These are phyloP conservation scores for Spea multiplicata DNA, from an alignment of 2,113 vertebrate species.

Conservation along the genomic window DNA sequence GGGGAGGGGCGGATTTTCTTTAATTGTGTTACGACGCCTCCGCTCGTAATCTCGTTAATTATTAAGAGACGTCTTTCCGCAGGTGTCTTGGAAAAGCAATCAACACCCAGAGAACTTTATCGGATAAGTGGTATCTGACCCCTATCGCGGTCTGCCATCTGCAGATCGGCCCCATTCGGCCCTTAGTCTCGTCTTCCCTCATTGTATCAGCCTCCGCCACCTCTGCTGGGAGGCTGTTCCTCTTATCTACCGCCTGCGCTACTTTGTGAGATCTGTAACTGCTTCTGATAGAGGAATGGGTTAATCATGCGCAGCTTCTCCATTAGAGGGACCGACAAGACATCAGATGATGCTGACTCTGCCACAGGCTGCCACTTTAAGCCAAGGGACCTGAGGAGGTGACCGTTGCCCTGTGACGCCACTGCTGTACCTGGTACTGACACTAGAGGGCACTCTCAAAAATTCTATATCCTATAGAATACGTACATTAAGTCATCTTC, in stretches of 20 bases:
- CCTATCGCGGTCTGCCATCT: constrained; percentile 37
- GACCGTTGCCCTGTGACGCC: neutral
- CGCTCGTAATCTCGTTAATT: constrained; percentile 12
- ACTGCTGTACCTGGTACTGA: neutral
- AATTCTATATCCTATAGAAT: neutral
- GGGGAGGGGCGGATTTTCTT: neutral
- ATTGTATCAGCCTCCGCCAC: too few relatives aligned
- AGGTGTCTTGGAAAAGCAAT: constrained; percentile 35
- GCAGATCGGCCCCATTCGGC: neutral
- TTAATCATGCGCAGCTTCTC: too few relatives aligned
- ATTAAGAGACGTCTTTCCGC: constrained; percentile 35
- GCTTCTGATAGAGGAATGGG: too few relatives aligned
- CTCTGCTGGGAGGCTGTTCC: too few relatives aligned
- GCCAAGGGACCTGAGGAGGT: too few relatives aligned
- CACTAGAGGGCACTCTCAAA: neutral
- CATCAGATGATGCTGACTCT: too few relatives aligned
- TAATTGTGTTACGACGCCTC: constrained; percentile 21
- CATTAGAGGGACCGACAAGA: too few relatives aligned
- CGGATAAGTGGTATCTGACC: constrained; percentile 36
- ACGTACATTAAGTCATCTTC: neutral
- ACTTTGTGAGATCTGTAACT: too few relatives aligned
- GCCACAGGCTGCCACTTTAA: too few relatives aligned
- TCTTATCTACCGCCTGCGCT: too few relatives aligned
- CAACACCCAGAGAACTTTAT: constrained; percentile 36
- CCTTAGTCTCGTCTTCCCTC: too few relatives aligned